These are phyloP conservation scores for Dasypolia templi DNA, from an alignment of 2,888 invertebrate genomes.

Conservation along the genomic window DNA sequence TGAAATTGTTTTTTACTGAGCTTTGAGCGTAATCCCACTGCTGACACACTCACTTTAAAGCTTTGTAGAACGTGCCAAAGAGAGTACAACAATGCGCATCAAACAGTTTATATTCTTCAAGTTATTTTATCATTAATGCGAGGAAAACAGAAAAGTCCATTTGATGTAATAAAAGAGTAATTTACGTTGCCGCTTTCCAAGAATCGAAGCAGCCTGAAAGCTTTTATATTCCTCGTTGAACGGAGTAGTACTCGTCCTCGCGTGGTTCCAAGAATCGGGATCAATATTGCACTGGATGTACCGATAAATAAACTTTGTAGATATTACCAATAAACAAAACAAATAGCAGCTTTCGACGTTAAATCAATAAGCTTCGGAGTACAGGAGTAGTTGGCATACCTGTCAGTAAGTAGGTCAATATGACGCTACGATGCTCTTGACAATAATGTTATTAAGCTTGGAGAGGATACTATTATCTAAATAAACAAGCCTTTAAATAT, in stretches of 20 bases:
- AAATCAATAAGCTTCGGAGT: conserved; percentile 45
- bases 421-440: conserved; percentile 28
- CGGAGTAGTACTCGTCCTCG: neutral
- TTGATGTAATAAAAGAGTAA: conserved; percentile 7
- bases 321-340: conserved; percentile 32
- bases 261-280: conserved; percentile 21
- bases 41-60: conserved; percentile 1
- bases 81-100: neutral
- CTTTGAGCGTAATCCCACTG: conserved; percentile 2
- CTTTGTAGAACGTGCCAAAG: conserved; percentile 13
- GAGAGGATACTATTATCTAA: neutral
- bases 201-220: conserved; percentile 10
- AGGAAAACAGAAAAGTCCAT: neutral
- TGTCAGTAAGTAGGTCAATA: conserved; percentile 54
- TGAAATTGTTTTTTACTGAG: conserved; percentile 9
- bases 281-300: conserved; percentile 25
- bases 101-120: conserved; percentile 10
- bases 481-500: neutral
- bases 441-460: conserved; percentile 15
- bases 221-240: conserved; percentile 7
- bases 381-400: conserved; percentile 25
- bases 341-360: conserved; percentile 37
- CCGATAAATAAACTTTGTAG: conserved; percentile 5
- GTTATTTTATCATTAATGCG: conserved; percentile 1
- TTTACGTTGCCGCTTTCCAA: conserved; percentile 6